Percentiles rank a stretch among this genome's conserved stretches.
Conservation (phyloP, 30 jellyfish, hydroid and myxozoan genomes). For the Aurelia sp. region DNA sequence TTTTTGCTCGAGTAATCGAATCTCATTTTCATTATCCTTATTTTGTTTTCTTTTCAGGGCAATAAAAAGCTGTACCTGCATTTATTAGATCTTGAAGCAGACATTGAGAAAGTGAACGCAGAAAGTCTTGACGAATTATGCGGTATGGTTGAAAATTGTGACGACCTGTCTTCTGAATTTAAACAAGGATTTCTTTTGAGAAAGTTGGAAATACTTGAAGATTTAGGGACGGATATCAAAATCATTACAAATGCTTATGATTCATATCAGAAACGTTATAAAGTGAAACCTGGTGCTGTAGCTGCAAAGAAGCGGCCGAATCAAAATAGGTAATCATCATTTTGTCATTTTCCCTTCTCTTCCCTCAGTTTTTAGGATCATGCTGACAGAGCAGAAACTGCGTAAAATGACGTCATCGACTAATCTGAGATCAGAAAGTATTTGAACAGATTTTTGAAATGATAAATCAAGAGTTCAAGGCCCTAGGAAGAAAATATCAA, state of each 20-base stretch:
- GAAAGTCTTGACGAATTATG: slow-evolving; percentile 56
- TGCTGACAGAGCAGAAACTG: no score
- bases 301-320: slow-evolving; percentile 45
- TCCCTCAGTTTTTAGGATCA: neutral
- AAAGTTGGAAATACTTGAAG: slow-evolving; percentile 83
- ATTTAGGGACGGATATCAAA: slow-evolving; percentile 67
- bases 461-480: no score
- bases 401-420: no score
- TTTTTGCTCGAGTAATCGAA: no score
- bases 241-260: slow-evolving; percentile 68
- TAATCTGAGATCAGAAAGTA: no score
- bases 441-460: no score
- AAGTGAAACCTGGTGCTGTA: slow-evolving; percentile 40
- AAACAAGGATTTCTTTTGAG: slow-evolving; percentile 86
- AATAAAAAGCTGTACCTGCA: slow-evolving; percentile 87
- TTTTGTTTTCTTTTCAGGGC: slow-evolving; percentile 61
- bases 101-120: slow-evolving; percentile 54
- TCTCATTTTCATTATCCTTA: no score
- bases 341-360: neutral
- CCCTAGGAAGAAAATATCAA: no score
- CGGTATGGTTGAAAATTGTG: slow-evolving; percentile 63
- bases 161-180: slow-evolving; percentile 67
- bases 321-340: slow-evolving; percentile 43
- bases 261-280: slow-evolving; percentile 57
- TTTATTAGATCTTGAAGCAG: slow-evolving; percentile 84